Conservation (phyloP, 2,113 vertebrate species). For the Paedocypris sp. region DNA sequence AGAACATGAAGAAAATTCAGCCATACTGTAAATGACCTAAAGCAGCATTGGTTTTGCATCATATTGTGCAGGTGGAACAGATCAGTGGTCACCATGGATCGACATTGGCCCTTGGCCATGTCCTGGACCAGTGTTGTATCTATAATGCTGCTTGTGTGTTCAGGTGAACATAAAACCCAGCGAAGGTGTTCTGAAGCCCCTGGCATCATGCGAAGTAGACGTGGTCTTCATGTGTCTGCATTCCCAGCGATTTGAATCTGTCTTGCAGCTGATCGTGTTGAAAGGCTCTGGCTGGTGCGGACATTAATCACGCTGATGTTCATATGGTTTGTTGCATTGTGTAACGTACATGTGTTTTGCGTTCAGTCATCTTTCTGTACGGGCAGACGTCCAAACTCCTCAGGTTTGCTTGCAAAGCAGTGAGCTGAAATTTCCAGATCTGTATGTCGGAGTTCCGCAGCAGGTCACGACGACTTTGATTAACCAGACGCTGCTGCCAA, state of each 20-base stretch:
- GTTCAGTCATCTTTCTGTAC: constrained; percentile 72
- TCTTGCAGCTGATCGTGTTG: constrained; percentile 72
- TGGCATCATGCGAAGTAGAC: constrained; percentile 54
- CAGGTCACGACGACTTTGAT: constrained; percentile 54
- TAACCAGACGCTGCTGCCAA: constrained; percentile 76
- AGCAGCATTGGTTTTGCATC: too few relatives aligned
- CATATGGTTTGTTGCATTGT: background rate
- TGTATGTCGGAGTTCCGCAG: constrained; percentile 68
- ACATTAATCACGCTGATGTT: background rate
- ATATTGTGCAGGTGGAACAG: too few relatives aligned
- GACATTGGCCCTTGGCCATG: too few relatives aligned
- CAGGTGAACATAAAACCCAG: constrained; percentile 65
- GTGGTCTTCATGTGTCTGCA: constrained; percentile 58
- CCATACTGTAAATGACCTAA: too few relatives aligned
- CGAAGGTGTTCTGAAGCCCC: constrained; percentile 61
- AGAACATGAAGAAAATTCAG: too few relatives aligned
- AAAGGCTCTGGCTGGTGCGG: constrained; percentile 73
- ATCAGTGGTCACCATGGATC: too few relatives aligned
- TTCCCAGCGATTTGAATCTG: constrained; percentile 64
- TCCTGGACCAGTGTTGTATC: too few relatives aligned
- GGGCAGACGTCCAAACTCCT: constrained; percentile 75
- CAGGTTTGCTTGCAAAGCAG: constrained; percentile 67
- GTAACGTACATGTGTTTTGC: constrained; percentile 14
- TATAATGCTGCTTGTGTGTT: background rate
- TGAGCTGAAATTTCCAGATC: constrained; percentile 58